These are phyloP conservation scores for Leucozona laternaria DNA, from an alignment of 2,888 invertebrate genomes.

Conservation along the genomic window DNA sequence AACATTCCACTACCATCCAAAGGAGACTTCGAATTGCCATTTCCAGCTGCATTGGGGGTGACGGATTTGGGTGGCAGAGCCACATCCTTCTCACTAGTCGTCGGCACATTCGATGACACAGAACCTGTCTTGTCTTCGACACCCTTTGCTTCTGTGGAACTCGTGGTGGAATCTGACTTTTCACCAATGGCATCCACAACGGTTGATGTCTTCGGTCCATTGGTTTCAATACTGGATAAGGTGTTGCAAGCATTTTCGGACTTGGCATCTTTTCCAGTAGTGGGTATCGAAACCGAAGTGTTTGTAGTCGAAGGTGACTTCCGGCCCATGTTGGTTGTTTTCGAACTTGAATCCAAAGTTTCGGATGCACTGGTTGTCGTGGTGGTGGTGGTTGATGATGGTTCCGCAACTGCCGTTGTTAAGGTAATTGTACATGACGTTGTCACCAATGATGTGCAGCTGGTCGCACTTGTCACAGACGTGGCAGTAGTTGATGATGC, in stretches of 20 bases:
- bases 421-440: constrained; percentile 75
- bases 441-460: constrained; percentile 64
- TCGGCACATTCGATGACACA: constrained; percentile 44
- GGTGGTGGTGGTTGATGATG: constrained; percentile 59
- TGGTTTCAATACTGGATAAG: constrained; percentile 59
- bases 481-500: constrained; percentile 67
- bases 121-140: constrained; percentile 44
- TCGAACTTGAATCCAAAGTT: constrained; percentile 67
- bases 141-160: constrained; percentile 58
- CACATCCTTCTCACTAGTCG: constrained; percentile 72
- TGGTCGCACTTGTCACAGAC: constrained; percentile 56
- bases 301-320: constrained; percentile 52
- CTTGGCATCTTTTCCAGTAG: constrained; percentile 61
- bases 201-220: constrained; percentile 60
- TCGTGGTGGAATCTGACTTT: constrained; percentile 46
- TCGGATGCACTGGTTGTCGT: constrained; percentile 53
- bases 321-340: constrained; percentile 21
- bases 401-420: constrained; percentile 77
- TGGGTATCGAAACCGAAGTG: constrained; percentile 53
- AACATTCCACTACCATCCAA: constrained; percentile 41
- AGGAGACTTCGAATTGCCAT: constrained; percentile 76
- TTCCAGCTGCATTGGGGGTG: constrained; percentile 75
- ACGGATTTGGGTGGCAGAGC: constrained; percentile 63
- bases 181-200: constrained; percentile 42
- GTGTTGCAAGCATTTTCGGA: constrained; percentile 33